Percentiles rank a stretch among this genome's conserved stretches.
phyloP scores from a whole-genome alignment of 2,797 vertebrate species.

The Fistularia tabacaria region DNA sequence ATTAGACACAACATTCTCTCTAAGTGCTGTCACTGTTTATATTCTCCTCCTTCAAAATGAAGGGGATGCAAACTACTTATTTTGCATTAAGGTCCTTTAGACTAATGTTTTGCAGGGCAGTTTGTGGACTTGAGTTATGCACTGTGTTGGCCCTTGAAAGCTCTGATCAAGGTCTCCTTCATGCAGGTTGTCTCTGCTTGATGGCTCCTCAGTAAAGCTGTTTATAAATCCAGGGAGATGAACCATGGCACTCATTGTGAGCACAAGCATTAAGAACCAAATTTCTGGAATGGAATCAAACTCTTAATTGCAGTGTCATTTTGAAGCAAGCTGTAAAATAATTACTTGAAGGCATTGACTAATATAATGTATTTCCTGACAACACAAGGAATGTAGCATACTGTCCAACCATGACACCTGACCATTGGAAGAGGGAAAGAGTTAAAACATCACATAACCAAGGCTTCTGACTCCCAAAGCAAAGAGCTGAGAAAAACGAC shows the following conservation, averaged over 20 bases:
- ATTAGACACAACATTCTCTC: conserved; percentile 51
- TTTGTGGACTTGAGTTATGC: conserved; percentile 54
- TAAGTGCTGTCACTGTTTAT: conserved; percentile 40
- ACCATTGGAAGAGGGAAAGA: conserved; percentile 29
- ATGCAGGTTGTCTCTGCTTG: conserved; percentile 34
- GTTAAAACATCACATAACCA: conserved; percentile 32
- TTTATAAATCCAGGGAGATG: conserved; percentile 40
- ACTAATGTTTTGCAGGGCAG: conserved; percentile 52
- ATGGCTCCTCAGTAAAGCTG: conserved; percentile 33
- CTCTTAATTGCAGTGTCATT: neutral
- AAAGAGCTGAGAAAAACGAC: conserved; percentile 40
- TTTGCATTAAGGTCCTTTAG: conserved; percentile 40
- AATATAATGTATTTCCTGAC: conserved; percentile 12
- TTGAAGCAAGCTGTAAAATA: neutral
- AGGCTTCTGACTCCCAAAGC: conserved; percentile 22
- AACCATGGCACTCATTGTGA: conserved; percentile 31
- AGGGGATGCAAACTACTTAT: conserved; percentile 43
- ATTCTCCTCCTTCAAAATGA: conserved; percentile 22
- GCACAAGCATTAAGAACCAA: neutral
- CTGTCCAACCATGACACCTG: conserved; percentile 36
- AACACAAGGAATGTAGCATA: conserved; percentile 27
- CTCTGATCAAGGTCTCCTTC: conserved; percentile 37
- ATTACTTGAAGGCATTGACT: conserved; percentile 1
- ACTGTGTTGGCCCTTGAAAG: conserved; percentile 52
- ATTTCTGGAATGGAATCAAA: neutral